Evolutionary conservation across 2,797 vertebrate genomes (phyloP).

Genomic region (Myiothlypis coronata): DNA sequence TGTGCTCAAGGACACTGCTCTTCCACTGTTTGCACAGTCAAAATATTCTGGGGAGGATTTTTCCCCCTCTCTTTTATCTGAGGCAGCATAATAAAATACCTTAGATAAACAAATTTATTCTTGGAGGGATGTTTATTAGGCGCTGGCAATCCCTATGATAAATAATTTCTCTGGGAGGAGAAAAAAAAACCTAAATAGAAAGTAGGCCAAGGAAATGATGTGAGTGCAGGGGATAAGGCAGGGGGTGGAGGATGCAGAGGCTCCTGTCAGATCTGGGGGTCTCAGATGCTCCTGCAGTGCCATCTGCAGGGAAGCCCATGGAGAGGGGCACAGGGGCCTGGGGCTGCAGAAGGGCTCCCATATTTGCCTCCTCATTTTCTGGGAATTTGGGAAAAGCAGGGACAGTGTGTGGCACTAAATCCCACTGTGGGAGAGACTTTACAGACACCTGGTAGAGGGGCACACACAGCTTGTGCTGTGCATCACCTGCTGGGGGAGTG

Average conservation of each 20-base stretch:
- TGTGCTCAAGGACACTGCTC: conserved; percentile 58
- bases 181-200: not conserved
- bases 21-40: conserved; percentile 55
- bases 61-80: conserved; percentile 27
- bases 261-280: not conserved
- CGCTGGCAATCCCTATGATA: conserved; percentile 28
- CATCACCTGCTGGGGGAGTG: not conserved
- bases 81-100: conserved; percentile 66
- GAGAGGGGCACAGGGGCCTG: not conserved
- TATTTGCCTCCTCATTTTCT: not conserved
- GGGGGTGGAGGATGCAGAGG: not conserved
- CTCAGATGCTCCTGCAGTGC: not conserved
- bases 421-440: rapidly evolving
- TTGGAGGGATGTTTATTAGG: conserved; percentile 62
- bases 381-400: not conserved
- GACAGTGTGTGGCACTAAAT: rapidly evolving
- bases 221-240: not conserved
- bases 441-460: not conserved
- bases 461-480: not conserved
- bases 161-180: conserved; percentile 54
- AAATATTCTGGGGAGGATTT: conserved; percentile 12
- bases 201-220: conserved; percentile 45
- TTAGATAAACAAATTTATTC: conserved; percentile 71
- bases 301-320: not conserved
- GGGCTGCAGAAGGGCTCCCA: not conserved